Percentiles rank a stretch among this genome's conserved stretches.
These are phyloP conservation scores for Coendou prehensilis DNA, from an alignment of 2,797 vertebrate species.

Conservation along the genomic window DNA sequence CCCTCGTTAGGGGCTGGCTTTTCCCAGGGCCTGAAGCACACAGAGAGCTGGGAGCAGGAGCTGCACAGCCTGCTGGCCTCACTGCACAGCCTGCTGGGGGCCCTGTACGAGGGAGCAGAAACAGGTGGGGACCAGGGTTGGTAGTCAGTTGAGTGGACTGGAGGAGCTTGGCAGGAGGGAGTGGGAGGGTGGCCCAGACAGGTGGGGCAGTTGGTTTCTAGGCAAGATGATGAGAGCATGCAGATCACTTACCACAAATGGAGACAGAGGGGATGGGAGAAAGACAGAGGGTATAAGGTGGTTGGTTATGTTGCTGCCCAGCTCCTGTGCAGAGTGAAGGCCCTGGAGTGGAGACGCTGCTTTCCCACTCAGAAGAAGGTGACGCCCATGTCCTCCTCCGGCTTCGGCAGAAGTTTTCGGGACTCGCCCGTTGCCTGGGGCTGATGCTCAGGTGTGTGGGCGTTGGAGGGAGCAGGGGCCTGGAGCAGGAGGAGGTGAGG, in stretches of 20 bases:
- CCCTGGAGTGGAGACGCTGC: conserved; percentile 91
- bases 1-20: conserved; percentile 93
- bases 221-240: neutral
- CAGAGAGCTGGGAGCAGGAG: conserved; percentile 95
- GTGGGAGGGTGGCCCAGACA: neutral
- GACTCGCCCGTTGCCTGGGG: conserved; percentile 91
- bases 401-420: conserved; percentile 92
- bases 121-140: conserved; percentile 87
- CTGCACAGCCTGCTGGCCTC: conserved; percentile 93
- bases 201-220: neutral
- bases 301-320: conserved; percentile 72
- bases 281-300: neutral
- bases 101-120: conserved; percentile 92
- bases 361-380: conserved; percentile 89
- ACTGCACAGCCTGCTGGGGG: conserved; percentile 91
- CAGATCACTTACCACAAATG: neutral
- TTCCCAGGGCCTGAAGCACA: conserved; percentile 91
- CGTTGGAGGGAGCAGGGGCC: neutral
- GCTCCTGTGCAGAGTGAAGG: conserved; percentile 93
- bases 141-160: neutral
- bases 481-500: neutral
- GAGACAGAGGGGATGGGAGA: neutral
- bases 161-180: neutral
- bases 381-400: conserved; percentile 91
- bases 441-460: conserved; percentile 88